Conservation (phyloP, 1,140 invertebrate genomes). For the Dermatophagoides farinae region DNA sequence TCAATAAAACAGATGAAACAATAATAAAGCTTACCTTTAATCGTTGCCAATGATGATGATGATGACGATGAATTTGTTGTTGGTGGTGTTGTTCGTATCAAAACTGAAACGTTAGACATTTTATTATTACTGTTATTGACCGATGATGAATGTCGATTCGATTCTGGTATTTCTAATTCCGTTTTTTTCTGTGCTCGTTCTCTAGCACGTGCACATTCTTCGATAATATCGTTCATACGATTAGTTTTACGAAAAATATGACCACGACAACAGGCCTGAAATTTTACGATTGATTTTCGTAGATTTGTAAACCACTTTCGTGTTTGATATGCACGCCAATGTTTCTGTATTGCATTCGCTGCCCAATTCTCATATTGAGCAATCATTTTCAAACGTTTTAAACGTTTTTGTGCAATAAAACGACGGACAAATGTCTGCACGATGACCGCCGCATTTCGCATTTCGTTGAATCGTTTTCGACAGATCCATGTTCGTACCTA, state of each 20-base stretch:
- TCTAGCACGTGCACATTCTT: background rate
- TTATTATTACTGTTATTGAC: background rate
- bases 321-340: slow-evolving; percentile 44
- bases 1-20: too few species aligned
- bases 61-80: background rate
- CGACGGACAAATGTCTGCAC: slow-evolving; percentile 46
- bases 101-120: background rate
- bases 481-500: slow-evolving; percentile 48
- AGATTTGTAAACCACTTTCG: slow-evolving; percentile 44
- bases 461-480: slow-evolving; percentile 46
- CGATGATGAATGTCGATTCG: background rate
- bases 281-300: slow-evolving; percentile 24
- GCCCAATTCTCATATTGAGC: slow-evolving; percentile 31
- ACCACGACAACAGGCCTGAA: slow-evolving; percentile 22
- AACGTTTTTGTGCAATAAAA: slow-evolving; percentile 29
- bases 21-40: background rate
- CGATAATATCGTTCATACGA: background rate
- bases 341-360: slow-evolving; percentile 48
- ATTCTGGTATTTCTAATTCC: background rate
- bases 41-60: background rate
- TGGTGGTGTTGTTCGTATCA: background rate
- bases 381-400: slow-evolving; percentile 15
- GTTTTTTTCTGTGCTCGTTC: background rate
- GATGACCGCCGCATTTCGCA: slow-evolving; percentile 46
- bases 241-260: slow-evolving; percentile 11